These are phyloP conservation scores for Myotis vivesi DNA, from an alignment of 2,797 vertebrate species.

Conservation along the genomic window DNA sequence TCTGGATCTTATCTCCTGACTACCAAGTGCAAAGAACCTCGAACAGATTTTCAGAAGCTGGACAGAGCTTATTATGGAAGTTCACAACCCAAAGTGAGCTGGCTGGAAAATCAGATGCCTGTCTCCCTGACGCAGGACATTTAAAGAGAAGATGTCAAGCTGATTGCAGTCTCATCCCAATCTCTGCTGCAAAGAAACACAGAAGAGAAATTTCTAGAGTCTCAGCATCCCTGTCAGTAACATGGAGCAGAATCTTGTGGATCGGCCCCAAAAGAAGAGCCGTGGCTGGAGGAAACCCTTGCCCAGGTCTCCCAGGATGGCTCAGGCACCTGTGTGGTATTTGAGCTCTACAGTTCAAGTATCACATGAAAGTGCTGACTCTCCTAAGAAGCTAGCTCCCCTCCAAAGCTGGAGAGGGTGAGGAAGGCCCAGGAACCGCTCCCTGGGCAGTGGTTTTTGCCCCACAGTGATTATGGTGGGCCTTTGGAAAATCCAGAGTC, in stretches of 20 bases:
- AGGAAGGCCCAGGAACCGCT: neutral
- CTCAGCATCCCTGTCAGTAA: neutral
- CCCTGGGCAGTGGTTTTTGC: neutral
- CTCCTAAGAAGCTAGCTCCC: neutral
- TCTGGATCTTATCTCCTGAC: neutral
- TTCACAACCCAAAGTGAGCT: neutral
- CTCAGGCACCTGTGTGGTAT: neutral
- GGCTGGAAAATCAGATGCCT: neutral
- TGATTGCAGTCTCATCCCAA: neutral
- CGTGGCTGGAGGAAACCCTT: accelerated
- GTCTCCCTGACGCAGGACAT: neutral
- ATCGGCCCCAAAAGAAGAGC: neutral
- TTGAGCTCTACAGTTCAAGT: neutral
- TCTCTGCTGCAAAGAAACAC: neutral
- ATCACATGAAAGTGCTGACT: neutral
- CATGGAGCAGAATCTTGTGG: neutral
- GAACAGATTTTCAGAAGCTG: neutral
- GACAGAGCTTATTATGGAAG: neutral
- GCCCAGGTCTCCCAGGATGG: neutral
- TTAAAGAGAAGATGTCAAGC: neutral
- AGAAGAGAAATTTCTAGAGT: neutral
- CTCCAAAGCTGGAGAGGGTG: neutral
- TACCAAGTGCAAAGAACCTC: slow-evolving; percentile 1
- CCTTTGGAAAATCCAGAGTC: neutral
- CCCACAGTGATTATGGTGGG: no score